phyloP scores from a whole-genome alignment of 2,797 vertebrate genomes.

The Poeciliopsis presidionis region DNA sequence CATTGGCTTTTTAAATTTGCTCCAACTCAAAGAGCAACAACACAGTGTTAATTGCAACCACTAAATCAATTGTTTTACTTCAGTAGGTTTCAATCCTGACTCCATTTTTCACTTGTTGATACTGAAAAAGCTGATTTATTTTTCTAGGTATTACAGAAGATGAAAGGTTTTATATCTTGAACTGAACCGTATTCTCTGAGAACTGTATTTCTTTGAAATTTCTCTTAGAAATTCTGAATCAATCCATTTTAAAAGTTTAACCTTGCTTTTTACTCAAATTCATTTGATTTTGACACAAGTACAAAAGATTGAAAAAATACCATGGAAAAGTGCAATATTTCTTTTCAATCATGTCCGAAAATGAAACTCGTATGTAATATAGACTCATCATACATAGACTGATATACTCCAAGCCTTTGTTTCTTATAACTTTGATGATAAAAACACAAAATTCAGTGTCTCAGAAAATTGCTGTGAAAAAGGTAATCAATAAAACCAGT shows the following conservation, averaged over 20 bases:
- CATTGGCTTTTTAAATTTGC: conserved; percentile 67
- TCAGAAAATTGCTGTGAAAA: no score
- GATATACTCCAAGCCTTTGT: no score
- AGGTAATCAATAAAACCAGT: no score
- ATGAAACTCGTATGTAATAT: no score
- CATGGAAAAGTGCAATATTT: no score
- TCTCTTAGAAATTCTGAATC: neutral
- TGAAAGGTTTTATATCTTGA: neutral
- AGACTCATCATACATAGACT: no score
- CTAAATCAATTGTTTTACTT: conserved; percentile 46
- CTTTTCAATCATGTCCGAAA: no score
- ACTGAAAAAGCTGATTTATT: neutral
- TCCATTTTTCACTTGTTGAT: conserved; percentile 24
- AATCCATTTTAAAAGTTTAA: neutral
- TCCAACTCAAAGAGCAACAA: conserved; percentile 45
- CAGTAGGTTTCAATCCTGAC: conserved; percentile 30
- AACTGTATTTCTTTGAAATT: neutral
- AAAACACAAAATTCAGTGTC: no score
- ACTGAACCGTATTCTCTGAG: neutral
- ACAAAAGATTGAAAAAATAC: no score
- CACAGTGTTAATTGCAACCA: conserved; percentile 60
- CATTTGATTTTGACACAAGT: no score
- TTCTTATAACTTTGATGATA: no score
- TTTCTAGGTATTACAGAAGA: neutral
- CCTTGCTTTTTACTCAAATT: neutral